Percentiles rank a stretch among this genome's conserved stretches.
Conservation (phyloP, 64 coral and sea anemone genomes). For the Catalaphyllia jardinei region DNA sequence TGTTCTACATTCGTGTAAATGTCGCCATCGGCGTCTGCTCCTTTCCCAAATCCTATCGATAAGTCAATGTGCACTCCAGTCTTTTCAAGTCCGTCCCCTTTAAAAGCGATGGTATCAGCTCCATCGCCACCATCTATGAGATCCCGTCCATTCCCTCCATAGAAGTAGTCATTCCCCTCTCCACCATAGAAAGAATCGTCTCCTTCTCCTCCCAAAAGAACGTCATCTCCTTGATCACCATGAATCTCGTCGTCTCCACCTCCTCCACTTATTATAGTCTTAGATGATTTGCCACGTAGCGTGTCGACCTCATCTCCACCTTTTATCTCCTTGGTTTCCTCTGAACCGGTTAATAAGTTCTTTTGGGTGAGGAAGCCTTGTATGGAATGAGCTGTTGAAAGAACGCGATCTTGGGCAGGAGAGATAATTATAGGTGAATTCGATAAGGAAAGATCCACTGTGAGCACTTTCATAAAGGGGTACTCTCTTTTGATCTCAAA, state of each 20-base stretch:
- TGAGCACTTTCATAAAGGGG: too few species aligned
- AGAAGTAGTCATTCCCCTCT: slow-evolving; percentile 34
- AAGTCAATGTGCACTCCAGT: slow-evolving; percentile 15
- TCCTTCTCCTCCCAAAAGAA: too few species aligned
- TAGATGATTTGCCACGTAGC: slow-evolving; percentile 13
- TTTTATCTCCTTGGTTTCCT: slow-evolving; percentile 20
- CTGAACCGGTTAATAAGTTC: slow-evolving; percentile 13
- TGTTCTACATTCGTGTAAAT: slow-evolving; percentile 30
- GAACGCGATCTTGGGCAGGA: background rate
- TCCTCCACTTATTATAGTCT: slow-evolving; percentile 13
- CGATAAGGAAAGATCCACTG: too few species aligned
- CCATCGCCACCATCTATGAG: slow-evolving; percentile 26
- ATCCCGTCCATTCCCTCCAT: background rate
- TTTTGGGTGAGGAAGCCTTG: background rate
- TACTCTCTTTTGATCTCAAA: slow-evolving; percentile 30
- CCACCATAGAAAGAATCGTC: too few species aligned
- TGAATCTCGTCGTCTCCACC: slow-evolving; percentile 25
- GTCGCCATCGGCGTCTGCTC: slow-evolving; percentile 50
- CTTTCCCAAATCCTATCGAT: slow-evolving; percentile 13
- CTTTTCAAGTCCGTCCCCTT: slow-evolving; percentile 5
- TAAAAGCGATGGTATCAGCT: slow-evolving; percentile 36
- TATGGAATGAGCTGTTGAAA: slow-evolving; percentile 3
- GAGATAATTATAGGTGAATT: too few species aligned
- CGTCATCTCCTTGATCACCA: background rate
- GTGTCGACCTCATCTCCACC: slow-evolving; percentile 3